phyloP scores from a whole-genome alignment of 2,797 vertebrate genomes.

The Ambastaia sidthimunki region DNA sequence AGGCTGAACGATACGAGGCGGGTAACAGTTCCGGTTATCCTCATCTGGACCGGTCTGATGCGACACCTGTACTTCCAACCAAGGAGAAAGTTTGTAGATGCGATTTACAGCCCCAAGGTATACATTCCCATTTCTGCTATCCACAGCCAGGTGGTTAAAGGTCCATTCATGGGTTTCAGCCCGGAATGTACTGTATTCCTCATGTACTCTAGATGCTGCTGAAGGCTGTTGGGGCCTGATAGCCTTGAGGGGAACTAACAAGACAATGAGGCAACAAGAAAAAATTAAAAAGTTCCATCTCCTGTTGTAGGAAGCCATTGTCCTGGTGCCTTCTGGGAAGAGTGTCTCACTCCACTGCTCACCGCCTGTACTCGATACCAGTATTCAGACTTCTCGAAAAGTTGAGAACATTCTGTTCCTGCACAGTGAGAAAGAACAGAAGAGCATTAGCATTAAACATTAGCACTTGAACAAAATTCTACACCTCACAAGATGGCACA shows the following conservation, averaged over 20 bases:
- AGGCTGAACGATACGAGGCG: conserved; percentile 94
- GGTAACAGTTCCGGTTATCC: conserved; percentile 98
- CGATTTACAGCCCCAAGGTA: conserved; percentile 96
- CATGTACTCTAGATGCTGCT: conserved; percentile 74
- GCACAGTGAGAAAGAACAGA: conserved; percentile 60
- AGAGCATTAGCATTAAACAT: conserved; percentile 33
- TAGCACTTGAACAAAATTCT: not conserved
- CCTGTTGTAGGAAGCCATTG: conserved; percentile 81
- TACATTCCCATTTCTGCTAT: conserved; percentile 92
- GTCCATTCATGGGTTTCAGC: conserved; percentile 86
- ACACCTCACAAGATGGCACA: conserved; percentile 3
- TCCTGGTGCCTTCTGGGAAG: conserved; percentile 65
- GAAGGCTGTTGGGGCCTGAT: conserved; percentile 66
- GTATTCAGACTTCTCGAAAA: conserved; percentile 75
- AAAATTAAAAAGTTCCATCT: conserved; percentile 85
- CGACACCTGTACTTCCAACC: conserved; percentile 87
- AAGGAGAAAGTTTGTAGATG: conserved; percentile 94
- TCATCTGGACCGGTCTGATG: conserved; percentile 96
- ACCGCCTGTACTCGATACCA: conserved; percentile 57
- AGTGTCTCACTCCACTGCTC: conserved; percentile 67
- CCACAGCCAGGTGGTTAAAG: conserved; percentile 96
- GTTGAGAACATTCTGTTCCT: conserved; percentile 79
- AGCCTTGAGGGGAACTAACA: conserved; percentile 64
- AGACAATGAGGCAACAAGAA: conserved; percentile 79
- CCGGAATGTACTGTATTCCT: conserved; percentile 85